phyloP scores from a whole-genome alignment of 2,113 vertebrate genomes.

The Sminthopsis crassicaudata region DNA sequence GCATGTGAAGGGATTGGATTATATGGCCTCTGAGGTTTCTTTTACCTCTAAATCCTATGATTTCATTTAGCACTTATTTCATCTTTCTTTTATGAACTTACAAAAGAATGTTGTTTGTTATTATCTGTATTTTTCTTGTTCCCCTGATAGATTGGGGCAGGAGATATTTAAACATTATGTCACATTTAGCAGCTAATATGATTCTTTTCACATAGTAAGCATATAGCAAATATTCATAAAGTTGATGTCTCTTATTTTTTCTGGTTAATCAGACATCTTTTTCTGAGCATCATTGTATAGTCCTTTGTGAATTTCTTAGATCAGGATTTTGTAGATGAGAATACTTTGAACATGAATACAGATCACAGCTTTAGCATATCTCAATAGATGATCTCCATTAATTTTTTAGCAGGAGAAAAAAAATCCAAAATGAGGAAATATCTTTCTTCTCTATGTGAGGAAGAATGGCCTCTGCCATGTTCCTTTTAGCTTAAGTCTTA shows the following conservation, averaged over 20 bases:
- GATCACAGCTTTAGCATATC: neutral
- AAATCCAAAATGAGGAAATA: neutral
- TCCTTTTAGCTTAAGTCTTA: neutral
- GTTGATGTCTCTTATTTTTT: neutral
- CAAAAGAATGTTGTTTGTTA: neutral
- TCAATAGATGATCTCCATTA: neutral
- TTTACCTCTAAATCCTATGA: neutral
- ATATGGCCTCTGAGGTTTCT: neutral
- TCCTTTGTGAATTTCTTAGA: neutral
- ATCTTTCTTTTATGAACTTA: neutral
- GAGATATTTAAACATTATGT: neutral
- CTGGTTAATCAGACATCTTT: neutral
- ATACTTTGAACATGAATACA: neutral
- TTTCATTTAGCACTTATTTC: neutral
- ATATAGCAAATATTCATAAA: neutral
- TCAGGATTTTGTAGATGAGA: neutral
- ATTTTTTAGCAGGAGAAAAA: neutral
- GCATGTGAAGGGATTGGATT: neutral
- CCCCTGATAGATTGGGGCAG: neutral
- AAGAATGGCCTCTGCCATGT: neutral
- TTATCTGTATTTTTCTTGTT: neutral
- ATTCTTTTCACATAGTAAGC: neutral
- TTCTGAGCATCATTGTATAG: neutral
- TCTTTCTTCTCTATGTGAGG: neutral
- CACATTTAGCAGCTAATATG: neutral